A percentile compares a stretch with the other conserved stretches of the same genome.
These are phyloP conservation scores for Cristatella mucedo DNA, from an alignment of 2,888 invertebrate genomes.

Conservation along the genomic window DNA sequence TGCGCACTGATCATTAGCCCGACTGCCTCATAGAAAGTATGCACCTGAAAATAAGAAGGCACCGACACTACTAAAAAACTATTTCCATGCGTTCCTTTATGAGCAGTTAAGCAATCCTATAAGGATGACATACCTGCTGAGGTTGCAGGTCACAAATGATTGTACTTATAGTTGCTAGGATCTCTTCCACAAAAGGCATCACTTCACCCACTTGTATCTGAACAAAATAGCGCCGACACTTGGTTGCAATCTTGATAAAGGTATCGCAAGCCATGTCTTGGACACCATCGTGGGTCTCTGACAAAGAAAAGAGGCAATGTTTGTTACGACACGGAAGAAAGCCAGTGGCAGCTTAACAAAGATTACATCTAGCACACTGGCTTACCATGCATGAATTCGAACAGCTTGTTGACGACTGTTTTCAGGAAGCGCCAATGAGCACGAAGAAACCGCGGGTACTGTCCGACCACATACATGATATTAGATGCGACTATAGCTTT, in stretches of 20 bases:
- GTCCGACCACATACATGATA: constrained; percentile 99
- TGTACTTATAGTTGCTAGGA: constrained; percentile 79
- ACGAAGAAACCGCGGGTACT: constrained; percentile 89
- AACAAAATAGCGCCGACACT: constrained; percentile 93
- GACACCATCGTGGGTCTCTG: constrained; percentile 96
- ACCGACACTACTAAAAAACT: too few relatives aligned
- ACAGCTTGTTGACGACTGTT: constrained; percentile 97
- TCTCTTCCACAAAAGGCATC: constrained; percentile 96
- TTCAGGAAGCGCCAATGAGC: constrained; percentile 99
- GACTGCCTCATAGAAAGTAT: constrained; percentile 98
- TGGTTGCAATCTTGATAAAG: constrained; percentile 96
- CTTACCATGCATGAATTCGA: constrained; percentile 92
- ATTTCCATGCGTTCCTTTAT: too few relatives aligned
- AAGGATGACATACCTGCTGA: constrained; percentile 56
- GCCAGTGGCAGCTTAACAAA: too few relatives aligned
- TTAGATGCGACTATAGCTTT: constrained; percentile 99
- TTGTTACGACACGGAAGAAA: neutral
- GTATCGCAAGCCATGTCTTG: constrained; percentile 99
- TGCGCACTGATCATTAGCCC: constrained; percentile 97
- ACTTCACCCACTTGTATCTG: constrained; percentile 83
- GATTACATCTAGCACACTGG: constrained; percentile 6
- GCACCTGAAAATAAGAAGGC: constrained; percentile 46
- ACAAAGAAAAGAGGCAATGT: constrained; percentile 14
- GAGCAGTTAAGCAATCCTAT: too few relatives aligned
- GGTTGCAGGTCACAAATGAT: constrained; percentile 98